These are phyloP conservation scores for Mus spicilegus DNA, from an alignment of 2,113 vertebrate genomes.

Conservation along the genomic window DNA sequence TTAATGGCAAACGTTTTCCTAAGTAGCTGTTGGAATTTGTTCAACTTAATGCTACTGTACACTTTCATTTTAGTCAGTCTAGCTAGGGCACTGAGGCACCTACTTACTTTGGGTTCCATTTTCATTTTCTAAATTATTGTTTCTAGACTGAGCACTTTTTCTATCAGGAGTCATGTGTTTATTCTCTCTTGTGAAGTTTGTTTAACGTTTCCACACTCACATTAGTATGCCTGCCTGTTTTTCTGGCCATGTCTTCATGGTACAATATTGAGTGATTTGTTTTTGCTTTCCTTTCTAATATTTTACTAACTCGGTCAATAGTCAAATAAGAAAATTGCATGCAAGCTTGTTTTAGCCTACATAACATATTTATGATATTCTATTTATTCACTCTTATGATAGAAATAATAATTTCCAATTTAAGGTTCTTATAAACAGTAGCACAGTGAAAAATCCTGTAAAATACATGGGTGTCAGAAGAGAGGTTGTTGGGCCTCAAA, in stretches of 20 bases:
- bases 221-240: neutral
- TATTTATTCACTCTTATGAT: neutral
- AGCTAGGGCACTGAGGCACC: no score
- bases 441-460: neutral
- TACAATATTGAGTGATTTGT: neutral
- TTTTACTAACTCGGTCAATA: conserved; percentile 24
- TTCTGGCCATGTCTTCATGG: neutral
- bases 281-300: conserved; percentile 20
- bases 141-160: neutral
- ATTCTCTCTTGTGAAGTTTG: neutral
- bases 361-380: neutral
- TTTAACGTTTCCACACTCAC: neutral
- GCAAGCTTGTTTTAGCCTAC: neutral
- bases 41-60: neutral
- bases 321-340: neutral
- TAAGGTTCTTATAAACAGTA: neutral
- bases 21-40: neutral
- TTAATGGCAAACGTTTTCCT: neutral
- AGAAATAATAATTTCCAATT: conserved; percentile 6
- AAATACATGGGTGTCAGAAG: neutral
- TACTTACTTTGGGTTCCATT: neutral
- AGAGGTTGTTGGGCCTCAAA: neutral
- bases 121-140: neutral
- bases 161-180: neutral
- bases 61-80: neutral